These are phyloP conservation scores for Cydia pomonella DNA, from an alignment of 1,140 invertebrate genomes.

Conservation along the genomic window DNA sequence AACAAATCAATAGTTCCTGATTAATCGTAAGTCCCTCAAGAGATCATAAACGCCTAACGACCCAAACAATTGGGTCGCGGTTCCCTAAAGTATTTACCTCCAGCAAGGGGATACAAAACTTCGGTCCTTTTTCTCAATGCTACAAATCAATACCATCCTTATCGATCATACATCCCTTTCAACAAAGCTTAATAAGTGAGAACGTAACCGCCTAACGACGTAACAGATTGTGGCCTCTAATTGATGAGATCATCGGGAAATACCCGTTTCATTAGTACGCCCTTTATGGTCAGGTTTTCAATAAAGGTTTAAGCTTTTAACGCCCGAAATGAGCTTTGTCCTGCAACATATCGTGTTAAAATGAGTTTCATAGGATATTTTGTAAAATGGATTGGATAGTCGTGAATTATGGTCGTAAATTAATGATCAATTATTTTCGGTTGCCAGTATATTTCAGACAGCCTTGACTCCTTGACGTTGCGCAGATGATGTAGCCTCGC, in stretches of 20 bases:
- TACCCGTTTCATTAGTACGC: neutral
- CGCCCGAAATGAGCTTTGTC: neutral
- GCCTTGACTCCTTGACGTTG: too few relatives aligned
- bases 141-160: neutral
- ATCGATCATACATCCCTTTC: neutral
- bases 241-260: neutral
- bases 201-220: constrained; percentile 6
- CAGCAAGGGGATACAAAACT: too few relatives aligned
- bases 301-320: neutral
- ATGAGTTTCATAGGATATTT: neutral
- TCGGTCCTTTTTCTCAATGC: neutral
- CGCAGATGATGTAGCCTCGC: too few relatives aligned
- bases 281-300: too few relatives aligned
- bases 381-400: neutral
- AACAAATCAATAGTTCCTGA: neutral
- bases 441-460: too few relatives aligned
- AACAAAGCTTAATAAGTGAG: constrained; percentile 16
- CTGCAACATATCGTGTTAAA: neutral
- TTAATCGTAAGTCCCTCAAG: neutral
- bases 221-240: constrained; percentile 13
- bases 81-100: neutral
- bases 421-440: too few relatives aligned
- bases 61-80: neutral
- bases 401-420: too few relatives aligned
- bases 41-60: neutral